phyloP scores from a whole-genome alignment of 2,797 vertebrate genomes.

The Avahi laniger region DNA sequence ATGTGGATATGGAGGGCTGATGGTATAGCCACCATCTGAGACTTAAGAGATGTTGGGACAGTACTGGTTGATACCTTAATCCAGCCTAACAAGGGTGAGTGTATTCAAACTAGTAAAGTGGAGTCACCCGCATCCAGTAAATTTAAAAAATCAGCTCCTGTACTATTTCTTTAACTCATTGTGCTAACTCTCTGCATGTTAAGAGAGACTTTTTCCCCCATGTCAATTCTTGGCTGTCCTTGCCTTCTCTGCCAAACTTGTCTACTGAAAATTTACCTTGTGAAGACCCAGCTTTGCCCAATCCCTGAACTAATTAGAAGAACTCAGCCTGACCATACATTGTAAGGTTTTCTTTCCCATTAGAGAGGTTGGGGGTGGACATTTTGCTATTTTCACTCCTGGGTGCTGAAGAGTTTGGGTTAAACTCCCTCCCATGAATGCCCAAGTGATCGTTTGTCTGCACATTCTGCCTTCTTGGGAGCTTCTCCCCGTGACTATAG shows the following conservation, averaged over 20 bases:
- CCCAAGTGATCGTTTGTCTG: not conserved
- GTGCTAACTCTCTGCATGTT: not conserved
- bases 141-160: not conserved
- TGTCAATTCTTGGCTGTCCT: not conserved
- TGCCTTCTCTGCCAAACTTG: not conserved
- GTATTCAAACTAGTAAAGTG: not conserved
- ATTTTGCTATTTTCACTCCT: not conserved
- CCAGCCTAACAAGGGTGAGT: not conserved
- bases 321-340: not conserved
- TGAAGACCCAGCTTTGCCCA: not conserved
- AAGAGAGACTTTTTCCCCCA: not conserved
- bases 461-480: not conserved
- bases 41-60: not conserved
- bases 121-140: not conserved
- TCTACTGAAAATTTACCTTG: not conserved
- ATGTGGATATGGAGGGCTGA: no score
- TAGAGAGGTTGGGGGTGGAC: not conserved
- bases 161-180: not conserved
- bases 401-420: not conserved
- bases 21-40: not conserved
- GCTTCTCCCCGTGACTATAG: not conserved
- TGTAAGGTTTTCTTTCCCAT: not conserved
- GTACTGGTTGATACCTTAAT: not conserved
- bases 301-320: not conserved
- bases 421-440: not conserved